Evolutionary conservation across 2,797 vertebrate genomes (phyloP).

Genomic region (Urosaurus nigricauda): DNA sequence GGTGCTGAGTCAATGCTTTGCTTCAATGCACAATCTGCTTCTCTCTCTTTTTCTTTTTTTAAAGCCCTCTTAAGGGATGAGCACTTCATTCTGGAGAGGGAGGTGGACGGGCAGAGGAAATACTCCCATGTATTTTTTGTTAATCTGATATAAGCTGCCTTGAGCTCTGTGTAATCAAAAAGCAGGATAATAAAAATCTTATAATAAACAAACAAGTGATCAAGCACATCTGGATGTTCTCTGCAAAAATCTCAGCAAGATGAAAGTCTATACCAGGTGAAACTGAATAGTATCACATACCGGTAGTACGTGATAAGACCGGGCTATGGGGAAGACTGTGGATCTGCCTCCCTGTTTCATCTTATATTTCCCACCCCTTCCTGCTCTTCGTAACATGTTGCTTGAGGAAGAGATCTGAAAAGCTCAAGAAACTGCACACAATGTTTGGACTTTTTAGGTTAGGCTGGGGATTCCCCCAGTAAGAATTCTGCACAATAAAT

Average conservation of each 20-base stretch:
- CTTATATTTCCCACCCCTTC: no score
- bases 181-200: background rate
- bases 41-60: background rate
- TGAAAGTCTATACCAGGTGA: no score
- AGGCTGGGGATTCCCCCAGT: no score
- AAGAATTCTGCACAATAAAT: no score
- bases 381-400: no score
- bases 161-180: background rate
- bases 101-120: background rate
- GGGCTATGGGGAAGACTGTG: no score
- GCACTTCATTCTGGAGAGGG: background rate
- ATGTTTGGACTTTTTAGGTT: no score
- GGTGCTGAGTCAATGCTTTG: background rate
- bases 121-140: background rate
- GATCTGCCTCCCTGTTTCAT: no score
- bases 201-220: background rate
- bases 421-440: no score
- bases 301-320: no score
- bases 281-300: no score
- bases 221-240: background rate
- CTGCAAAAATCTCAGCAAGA: background rate
- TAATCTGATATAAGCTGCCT: slow-evolving; percentile 1
- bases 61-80: background rate
- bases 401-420: no score
- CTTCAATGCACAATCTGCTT: background rate